Base-by-base conservation (phyloP, 30 jellyfish, hydroid and myxozoan species). In the Haliclystus octoradiatus region DNA sequence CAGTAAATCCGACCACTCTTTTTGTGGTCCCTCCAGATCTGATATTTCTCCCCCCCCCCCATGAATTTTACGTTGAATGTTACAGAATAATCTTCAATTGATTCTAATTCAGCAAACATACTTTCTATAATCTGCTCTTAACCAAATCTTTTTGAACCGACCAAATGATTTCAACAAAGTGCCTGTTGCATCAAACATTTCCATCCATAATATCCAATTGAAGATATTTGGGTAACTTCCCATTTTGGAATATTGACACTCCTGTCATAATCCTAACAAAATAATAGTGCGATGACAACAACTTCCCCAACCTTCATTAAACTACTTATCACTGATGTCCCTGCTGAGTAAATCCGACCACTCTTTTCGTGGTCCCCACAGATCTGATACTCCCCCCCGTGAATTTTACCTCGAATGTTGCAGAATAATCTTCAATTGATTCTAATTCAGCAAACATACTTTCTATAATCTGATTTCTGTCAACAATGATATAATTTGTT, bases 21-120 rank as follows among this genome's bases (percentile, higher is more conserved):
- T n/a, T n/a, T n/a, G n/a, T n/a, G n/a, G n/a, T n/a, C n/a, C 87
- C 87, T 47, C 73, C 33, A 31, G 65, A 72, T 1, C 53, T 73
- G 12, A 68, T 66, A 34, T n/a, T n/a, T n/a, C n/a, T n/a, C n/a
- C n/a, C 66, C 70, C 33, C 66, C 87, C 15, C 87, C 87, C 34
- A 31, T 31, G 31, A 75, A 65, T 2, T 53, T 71, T 2, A 75
- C 79, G 26, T 65, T 72, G 52, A 65, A 75, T n/a, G 87, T 75
- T 28, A 22, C 51, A 26, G 79, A 30, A 46, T 72, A 73, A 65
- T 75, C 79, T 22, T 22, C n/a, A 0, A 75, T 31, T 12, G 29
- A 50, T 25, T 34, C 14, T 33, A 75, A 79, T 69, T 75, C 87
- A 15, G 50, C 79, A 35, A 77, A 15, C 23, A 70, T 77, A 53